Base-by-base conservation (phyloP, 2,797 vertebrate species). In the Apogon hyalosoma region DNA sequence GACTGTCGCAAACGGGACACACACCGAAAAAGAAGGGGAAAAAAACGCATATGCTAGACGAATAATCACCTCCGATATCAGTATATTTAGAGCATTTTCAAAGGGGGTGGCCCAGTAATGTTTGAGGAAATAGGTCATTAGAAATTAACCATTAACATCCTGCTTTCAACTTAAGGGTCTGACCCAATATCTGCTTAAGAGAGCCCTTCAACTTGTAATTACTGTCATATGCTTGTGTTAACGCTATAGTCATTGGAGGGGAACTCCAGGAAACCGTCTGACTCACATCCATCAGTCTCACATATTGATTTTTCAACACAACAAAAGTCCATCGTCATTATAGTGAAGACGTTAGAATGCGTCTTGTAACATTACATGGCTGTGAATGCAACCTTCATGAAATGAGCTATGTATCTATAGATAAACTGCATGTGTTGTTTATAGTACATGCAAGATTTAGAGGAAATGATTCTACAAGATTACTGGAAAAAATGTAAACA, bases 211-310 rank as follows among this genome's bases (percentile, higher is more conserved):
- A 78, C 66, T 36, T 69, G 69, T 90, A 91, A 92, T 93, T 86
- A 82, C 84, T 88, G 85, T 92, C 90, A 92, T 69, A 87, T 85
- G 91, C 70, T 82, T 75, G 69, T 68, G 74, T 86, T 90, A 79
- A 85, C 78, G 69, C 73, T 74, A 75, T 69, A 77, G 83, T 88
- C 79, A 85, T 75, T 78, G 52, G 61, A 55, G 73, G 69, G 63
- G 64, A 61, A 69, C 69, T 62, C 65, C 33, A 45, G 67, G 59
- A 52, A 42, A 60, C 75, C 38, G 83, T 70, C 78, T 76, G 80
- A 70, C 71, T 82, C 59, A 45, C 77, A 85, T 86, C 81, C 77
- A 43, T 83, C 77, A 68, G 60, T 65, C 59, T 70, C 72, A 58
- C 21, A 46, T 83, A 86, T 87, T 80, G 78, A 77, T 82, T 83